Base-by-base conservation (phyloP, 1,140 invertebrate species). In the Adoxophyes honmai region DNA sequence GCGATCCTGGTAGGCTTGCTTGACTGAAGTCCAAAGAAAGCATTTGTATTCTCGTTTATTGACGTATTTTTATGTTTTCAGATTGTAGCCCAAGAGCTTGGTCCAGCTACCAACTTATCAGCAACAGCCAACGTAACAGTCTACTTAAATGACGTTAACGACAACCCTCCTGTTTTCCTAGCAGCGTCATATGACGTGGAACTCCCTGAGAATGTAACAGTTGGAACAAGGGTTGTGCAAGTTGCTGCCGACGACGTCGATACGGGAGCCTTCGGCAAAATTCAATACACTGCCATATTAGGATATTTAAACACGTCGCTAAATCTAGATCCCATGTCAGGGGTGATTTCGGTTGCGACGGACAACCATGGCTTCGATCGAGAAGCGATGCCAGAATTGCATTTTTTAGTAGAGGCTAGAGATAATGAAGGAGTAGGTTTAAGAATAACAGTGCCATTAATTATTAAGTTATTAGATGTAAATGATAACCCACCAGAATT, bases 401-500 rank as follows among this genome's bases (percentile, higher is more conserved):
- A 93, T 75, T 91, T 98, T 60, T 93, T 92, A 59, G 93, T 97
- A 15, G 95, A 97, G 89, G 97, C 96, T 16, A 91, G 94, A 66
- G 97, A 98, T 82, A 94, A 95, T 76, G 92, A 94, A 67, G 96
- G 96, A 13, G 90, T 92, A 65, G 96, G 96, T 18, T 92, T 95
- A 66, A 91, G 90, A 57, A 93, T 94, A 11, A 91, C 90, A 34
- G 94, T 95, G 53, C 91, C 92, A 57, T 90, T 97, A 39, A 91
- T 94, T 55, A 92, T 96, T 62, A 92, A 93, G 80, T 86, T 96
- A 42, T 80, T 95, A 58, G 96, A 97, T 85, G 93, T 97, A 11
- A 98, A 98, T 82, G 97, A 98, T 78, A 94, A 98, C 79, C 91
- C 92, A 39, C 97, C 97, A 11, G 88, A 92, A 52, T 98, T 98